Base-by-base conservation (phyloP, 2,113 vertebrate species). In the Cyrtonyx montezumae region DNA sequence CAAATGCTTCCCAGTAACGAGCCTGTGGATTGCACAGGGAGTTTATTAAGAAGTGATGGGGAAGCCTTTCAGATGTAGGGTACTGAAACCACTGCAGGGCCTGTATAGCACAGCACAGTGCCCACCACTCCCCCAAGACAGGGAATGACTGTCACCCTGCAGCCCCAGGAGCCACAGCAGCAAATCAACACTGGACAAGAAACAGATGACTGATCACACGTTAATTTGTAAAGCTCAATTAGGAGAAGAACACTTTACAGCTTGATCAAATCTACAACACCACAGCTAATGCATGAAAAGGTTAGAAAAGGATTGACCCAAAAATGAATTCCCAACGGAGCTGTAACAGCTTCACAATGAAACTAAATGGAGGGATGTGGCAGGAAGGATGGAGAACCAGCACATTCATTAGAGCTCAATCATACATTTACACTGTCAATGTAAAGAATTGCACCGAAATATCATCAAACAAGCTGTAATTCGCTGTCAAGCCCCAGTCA, bases 271-370 rank as follows among this genome's bases (percentile, higher is more conserved):
- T 78, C 80, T 36, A 23, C 53, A 11, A 11, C 69, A 5, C 3
- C 1, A 1, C 3, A 0, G 85, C 66, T 78, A 71, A 84, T 22
- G 43, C n/a, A 6, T 45, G 8, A 58, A 46, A 78, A 87, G 58
- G 83, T 71, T 89, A 76, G 86, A 81, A 87, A 53, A 88, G 75
- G 83, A 76, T 26, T 87, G 91, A 90, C 74, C 92, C 83, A 94
- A 84, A 84, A 92, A 90, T 25, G 6, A 84, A 90, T 95, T 92
- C 67, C 92, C 83, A 84, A 9, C 1, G 5, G 90, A 82, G 55
- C 42, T 51, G 56, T 6, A 42, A 45, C 2, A 1, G 46, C 77
- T 75, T 55, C 0, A 0, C 73, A 84, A 45, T 12, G 62, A 56
- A 86, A 90, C 80, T 9, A 67, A 90, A 36, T 0, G 0, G 5